Conservation (phyloP, 1,140 invertebrate species). For the Lucilia sericata region DNA sequence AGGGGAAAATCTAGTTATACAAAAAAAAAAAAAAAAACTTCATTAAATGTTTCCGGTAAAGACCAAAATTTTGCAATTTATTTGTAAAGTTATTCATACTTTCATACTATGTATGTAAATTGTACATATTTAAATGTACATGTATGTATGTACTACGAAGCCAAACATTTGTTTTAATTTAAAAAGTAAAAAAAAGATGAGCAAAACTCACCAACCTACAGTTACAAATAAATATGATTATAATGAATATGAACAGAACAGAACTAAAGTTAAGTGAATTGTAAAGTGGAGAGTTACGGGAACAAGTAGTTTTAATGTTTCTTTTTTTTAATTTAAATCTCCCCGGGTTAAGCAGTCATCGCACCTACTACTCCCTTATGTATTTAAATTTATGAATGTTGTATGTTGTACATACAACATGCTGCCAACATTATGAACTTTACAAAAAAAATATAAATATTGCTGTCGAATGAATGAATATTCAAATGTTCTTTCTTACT, state of each 20-base stretch:
- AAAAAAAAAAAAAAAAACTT: slow-evolving; percentile 10
- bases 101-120: background rate
- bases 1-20: background rate
- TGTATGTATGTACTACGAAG: background rate
- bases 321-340: slow-evolving; percentile 7
- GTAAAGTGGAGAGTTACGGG: background rate
- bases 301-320: background rate
- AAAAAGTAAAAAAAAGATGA: background rate
- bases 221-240: background rate
- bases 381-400: too few species aligned
- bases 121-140: background rate
- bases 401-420: background rate
- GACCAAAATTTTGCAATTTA: too few species aligned
- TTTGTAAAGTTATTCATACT: background rate
- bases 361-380: background rate
- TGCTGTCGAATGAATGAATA: too few species aligned
- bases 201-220: background rate
- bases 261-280: background rate
- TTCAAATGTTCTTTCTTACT: too few species aligned
- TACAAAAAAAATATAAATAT: background rate
- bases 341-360: slow-evolving; percentile 13
- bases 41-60: background rate
- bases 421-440: background rate
- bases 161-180: slow-evolving; percentile 24
- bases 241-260: background rate